Conservation (phyloP, 2,113 vertebrate genomes). For the Hypocryptadius cinnamomeus region DNA sequence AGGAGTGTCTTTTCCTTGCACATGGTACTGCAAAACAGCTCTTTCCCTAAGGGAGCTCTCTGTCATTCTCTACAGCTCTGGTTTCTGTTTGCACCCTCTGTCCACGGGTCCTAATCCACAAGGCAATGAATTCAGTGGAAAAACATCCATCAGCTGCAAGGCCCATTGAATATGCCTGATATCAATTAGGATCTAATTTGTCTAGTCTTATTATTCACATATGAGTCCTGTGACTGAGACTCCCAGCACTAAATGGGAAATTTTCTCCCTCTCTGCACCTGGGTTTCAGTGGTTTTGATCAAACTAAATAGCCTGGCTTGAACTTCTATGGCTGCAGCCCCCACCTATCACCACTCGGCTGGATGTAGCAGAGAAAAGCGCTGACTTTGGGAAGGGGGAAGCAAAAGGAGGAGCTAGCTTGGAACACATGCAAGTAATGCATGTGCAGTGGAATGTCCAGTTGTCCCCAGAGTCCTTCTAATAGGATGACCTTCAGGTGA, state of each 20-base stretch:
- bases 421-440: background rate
- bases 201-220: constrained; percentile 10
- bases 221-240: background rate
- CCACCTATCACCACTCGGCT: background rate
- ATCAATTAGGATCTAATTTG: constrained; percentile 28
- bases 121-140: background rate
- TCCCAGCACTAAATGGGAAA: background rate
- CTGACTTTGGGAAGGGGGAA: background rate
- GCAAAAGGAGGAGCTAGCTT: background rate
- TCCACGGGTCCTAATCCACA: background rate
- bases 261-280: background rate
- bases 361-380: background rate
- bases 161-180: background rate
- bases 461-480: background rate
- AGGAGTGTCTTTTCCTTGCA: background rate
- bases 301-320: background rate
- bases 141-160: constrained; percentile 3
- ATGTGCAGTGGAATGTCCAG: background rate
- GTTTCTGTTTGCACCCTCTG: background rate
- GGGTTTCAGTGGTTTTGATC: background rate
- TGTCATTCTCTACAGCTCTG: background rate
- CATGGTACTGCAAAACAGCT: background rate
- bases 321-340: background rate
- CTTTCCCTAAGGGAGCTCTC: background rate
- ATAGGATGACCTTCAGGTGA: background rate